These are phyloP conservation scores for Tragelaphus buxtoni DNA, from an alignment of 2,113 vertebrate genomes.

Conservation along the genomic window DNA sequence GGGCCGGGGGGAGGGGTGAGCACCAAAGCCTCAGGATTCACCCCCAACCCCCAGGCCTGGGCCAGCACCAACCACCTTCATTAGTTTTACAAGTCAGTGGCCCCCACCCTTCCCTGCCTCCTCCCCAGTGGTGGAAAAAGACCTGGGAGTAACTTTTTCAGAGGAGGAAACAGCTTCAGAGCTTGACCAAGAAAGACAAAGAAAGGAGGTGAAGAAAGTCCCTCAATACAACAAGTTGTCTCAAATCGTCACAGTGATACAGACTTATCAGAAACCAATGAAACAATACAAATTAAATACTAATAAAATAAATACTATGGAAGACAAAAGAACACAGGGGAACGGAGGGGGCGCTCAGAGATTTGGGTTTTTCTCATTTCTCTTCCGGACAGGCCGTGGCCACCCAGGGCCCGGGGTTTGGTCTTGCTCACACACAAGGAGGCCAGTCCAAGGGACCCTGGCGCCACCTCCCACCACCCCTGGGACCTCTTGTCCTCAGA, in stretches of 20 bases:
- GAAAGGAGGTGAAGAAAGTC: conserved; percentile 62
- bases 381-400: conserved; percentile 45
- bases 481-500: conserved; percentile 55
- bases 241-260: conserved; percentile 85
- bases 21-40: conserved; percentile 62
- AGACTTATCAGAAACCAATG: conserved; percentile 82
- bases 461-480: conserved; percentile 42
- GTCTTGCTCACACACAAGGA: conserved; percentile 32
- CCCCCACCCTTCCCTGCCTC: neutral
- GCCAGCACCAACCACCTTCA: conserved; percentile 48
- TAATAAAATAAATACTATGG: conserved; percentile 89
- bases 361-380: conserved; percentile 60
- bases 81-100: neutral
- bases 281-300: conserved; percentile 88
- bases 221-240: conserved; percentile 73
- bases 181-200: conserved; percentile 53
- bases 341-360: conserved; percentile 62
- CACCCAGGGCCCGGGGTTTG: conserved; percentile 37
- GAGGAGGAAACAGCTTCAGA: conserved; percentile 36
- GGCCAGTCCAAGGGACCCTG: conserved; percentile 54
- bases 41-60: conserved; percentile 2
- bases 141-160: neutral
- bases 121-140: neutral
- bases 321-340: conserved; percentile 80
- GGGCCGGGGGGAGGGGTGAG: conserved; percentile 25